Evolutionary conservation across 2,888 invertebrate species (phyloP).

Genomic region (Trachelus troglodyta): DNA sequence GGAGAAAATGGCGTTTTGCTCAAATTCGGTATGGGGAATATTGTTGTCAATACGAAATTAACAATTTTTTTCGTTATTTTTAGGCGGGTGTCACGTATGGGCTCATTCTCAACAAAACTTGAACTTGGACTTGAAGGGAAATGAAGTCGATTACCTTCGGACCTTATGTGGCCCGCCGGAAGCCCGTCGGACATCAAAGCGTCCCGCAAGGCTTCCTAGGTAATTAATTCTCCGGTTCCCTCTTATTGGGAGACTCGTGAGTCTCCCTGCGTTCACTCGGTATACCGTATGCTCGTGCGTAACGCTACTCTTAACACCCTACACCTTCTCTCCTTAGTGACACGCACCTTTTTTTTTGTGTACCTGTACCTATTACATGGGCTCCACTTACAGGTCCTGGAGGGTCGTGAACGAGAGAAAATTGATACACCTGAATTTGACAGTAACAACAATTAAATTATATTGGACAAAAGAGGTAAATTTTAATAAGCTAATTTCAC

Average conservation of each 20-base stretch:
- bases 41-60: not conserved
- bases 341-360: not conserved
- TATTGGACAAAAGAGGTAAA: not conserved
- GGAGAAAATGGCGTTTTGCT: not conserved
- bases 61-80: not conserved
- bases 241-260: not conserved
- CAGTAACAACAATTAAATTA: not conserved
- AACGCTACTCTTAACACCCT: not conserved
- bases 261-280: not conserved
- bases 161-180: slow-evolving; percentile 52
- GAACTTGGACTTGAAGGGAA: slow-evolving; percentile 14
- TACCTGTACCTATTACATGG: not conserved
- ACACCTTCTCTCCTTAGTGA: not conserved
- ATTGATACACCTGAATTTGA: not conserved
- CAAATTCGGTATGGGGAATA: not conserved
- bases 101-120: not conserved
- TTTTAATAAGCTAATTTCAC: not conserved
- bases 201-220: slow-evolving; percentile 53
- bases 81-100: too few species aligned
- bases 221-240: slow-evolving; percentile 28
- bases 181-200: slow-evolving; percentile 62
- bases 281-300: not conserved
- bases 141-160: slow-evolving; percentile 58
- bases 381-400: not conserved
- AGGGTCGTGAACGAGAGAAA: not conserved